These are phyloP conservation scores for Molorchus minor DNA, from an alignment of 2,888 invertebrate genomes.

Conservation along the genomic window DNA sequence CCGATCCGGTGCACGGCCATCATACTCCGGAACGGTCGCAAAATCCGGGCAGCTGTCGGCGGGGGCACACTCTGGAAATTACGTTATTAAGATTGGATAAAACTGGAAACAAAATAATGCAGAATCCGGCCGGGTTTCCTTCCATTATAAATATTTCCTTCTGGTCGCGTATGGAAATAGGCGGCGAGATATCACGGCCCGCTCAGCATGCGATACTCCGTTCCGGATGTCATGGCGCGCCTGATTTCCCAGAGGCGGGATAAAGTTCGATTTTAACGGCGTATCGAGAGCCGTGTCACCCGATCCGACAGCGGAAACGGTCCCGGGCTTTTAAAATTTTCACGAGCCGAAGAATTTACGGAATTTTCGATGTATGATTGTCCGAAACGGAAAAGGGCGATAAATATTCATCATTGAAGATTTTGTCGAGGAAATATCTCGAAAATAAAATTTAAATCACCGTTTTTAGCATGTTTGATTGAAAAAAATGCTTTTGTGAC, in stretches of 20 bases:
- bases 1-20: neutral
- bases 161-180: slow-evolving; percentile 56
- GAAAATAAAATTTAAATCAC: no score
- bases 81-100: slow-evolving; percentile 23
- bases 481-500: no score
- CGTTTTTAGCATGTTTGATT: no score
- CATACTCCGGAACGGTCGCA: neutral
- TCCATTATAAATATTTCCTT: slow-evolving; percentile 56
- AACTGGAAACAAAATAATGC: slow-evolving; percentile 20
- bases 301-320: slow-evolving; percentile 9
- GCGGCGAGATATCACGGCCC: slow-evolving; percentile 45
- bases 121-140: slow-evolving; percentile 17
- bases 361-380: slow-evolving; percentile 30
- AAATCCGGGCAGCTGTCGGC: no score
- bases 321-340: slow-evolving; percentile 31
- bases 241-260: slow-evolving; percentile 63
- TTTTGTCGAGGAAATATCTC: no score
- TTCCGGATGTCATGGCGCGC: slow-evolving; percentile 51
- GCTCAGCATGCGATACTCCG: slow-evolving; percentile 29
- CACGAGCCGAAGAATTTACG: slow-evolving; percentile 29
- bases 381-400: slow-evolving; percentile 8
- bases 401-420: slow-evolving; percentile 6
- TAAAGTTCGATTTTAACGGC: slow-evolving; percentile 64
- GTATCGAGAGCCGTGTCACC: slow-evolving; percentile 58
- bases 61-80: neutral